Conservation (phyloP, 2,113 vertebrate genomes). For the Eubucco bourcierii region DNA sequence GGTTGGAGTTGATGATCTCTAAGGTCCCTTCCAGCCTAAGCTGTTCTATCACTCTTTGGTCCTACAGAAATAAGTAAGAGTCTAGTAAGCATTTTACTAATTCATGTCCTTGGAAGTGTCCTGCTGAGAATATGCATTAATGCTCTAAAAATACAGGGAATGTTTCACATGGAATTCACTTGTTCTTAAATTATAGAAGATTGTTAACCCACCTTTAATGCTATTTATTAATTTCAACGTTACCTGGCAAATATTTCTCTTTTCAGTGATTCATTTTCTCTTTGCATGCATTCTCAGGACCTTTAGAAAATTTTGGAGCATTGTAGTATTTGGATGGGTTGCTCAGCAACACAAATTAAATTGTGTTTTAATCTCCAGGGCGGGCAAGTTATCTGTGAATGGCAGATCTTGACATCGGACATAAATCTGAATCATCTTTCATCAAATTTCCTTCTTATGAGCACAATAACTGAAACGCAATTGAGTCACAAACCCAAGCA, state of each 20-base stretch:
- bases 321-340: not conserved
- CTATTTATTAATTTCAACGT: not conserved
- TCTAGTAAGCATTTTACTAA: not conserved
- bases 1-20: no score
- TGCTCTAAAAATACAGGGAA: not conserved
- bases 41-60: not conserved
- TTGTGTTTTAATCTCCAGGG: not conserved
- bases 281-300: not conserved
- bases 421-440: not conserved
- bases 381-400: not conserved
- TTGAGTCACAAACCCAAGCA: not conserved
- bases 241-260: constrained; percentile 1
- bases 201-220: not conserved
- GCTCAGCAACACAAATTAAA: constrained; percentile 18
- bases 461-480: not conserved
- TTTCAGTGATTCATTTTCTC: not conserved
- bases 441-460: not conserved
- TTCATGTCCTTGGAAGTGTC: not conserved
- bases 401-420: not conserved
- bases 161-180: not conserved
- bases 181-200: not conserved
- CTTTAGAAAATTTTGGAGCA: not conserved
- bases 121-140: not conserved
- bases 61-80: not conserved
- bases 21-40: no score